Base-by-base conservation (phyloP, 2,888 invertebrate species). In the Cerastoderma edule region DNA sequence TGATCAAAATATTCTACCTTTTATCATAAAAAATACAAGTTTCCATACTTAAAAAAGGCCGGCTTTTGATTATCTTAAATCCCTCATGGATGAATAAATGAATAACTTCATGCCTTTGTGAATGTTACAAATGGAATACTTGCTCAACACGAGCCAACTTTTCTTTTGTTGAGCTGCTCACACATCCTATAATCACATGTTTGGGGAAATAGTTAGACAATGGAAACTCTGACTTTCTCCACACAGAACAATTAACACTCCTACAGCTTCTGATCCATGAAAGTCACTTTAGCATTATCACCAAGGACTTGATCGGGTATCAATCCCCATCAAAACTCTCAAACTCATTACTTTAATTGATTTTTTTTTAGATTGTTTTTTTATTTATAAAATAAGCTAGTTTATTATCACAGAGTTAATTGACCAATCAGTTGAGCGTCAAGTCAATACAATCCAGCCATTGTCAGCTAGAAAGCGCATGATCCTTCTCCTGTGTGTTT, bases 401-500 rank as follows among this genome's bases (percentile, higher is more conserved):
- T 57, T 70, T 68, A 30, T 67, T 78, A 78, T 78, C 78, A 78
- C 78, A 78, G 78, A 44, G 64, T 22, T 30, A 44, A 46, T 70
- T 63, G 33, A 50, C 54, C 32, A 57, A 8, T 33, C 32, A 57
- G 10, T 28, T 33, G 19, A 35, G 22, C 39, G n/a, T 88, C 87
- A 90, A 65, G 88, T 86, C 48, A 88, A 85, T 65, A 90, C 88
- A 66, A 95, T 94, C 94, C 94, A 94, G 75, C 94, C 94, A 88
- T 93, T 94, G 81, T 94, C 93, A 80, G 94, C 93, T 84, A 94
- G 91, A 88, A 94, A 94, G 88, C 94, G 94, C 83, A 94, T 93
- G 83, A 95, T 94, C 87, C 93, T 93, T 83, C 93, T 93, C 83
- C 94, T 93, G 83, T 94, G 92, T 4, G 91, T 91, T 84, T 93